Evolutionary conservation across 2,113 vertebrate genomes (phyloP).

Genomic region (Microtus pennsylvanicus): DNA sequence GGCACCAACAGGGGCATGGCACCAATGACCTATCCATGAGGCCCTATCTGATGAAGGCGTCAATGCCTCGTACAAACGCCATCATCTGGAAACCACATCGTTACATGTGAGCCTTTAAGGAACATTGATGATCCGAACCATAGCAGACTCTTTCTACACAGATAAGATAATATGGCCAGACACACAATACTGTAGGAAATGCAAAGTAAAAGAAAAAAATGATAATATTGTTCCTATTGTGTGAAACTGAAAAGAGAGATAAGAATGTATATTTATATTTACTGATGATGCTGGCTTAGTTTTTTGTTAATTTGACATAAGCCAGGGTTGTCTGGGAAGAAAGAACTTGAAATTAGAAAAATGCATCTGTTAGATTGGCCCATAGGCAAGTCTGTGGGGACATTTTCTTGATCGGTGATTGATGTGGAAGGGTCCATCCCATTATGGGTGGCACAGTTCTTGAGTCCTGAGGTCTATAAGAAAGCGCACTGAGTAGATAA

Average conservation of each 20-base stretch:
- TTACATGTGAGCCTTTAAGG: background rate
- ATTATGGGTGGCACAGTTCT: background rate
- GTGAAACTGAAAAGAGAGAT: background rate
- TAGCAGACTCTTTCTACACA: background rate
- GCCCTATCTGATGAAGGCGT: background rate
- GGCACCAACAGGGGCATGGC: background rate
- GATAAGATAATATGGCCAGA: background rate
- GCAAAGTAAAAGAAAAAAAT: background rate
- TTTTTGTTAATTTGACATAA: background rate
- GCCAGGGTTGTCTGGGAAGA: background rate
- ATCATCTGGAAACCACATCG: background rate
- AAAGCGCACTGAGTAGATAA: background rate
- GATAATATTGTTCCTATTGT: background rate
- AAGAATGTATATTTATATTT: background rate
- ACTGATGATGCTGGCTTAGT: too few species aligned
- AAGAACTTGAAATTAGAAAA: background rate
- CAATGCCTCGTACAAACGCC: background rate
- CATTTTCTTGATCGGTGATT: background rate
- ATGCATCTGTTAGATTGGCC: background rate
- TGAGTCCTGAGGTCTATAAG: background rate
- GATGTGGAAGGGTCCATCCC: background rate
- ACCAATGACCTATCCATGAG: background rate
- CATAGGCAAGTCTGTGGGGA: background rate
- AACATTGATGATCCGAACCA: background rate
- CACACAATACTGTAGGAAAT: background rate